These are phyloP conservation scores for Aporophyla nigra DNA, from an alignment of 2,888 invertebrate genomes.

Conservation along the genomic window DNA sequence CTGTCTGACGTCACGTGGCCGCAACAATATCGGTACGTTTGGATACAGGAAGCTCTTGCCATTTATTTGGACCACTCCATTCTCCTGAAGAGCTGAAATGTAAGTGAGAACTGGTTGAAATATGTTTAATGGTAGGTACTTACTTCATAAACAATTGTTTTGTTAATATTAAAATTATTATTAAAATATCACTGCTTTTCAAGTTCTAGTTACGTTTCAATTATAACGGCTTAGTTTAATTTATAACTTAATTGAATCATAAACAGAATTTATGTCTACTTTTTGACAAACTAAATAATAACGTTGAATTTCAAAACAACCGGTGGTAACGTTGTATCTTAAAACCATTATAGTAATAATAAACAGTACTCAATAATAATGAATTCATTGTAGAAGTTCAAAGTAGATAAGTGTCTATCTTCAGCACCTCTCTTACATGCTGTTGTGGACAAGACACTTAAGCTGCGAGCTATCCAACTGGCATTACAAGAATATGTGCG, in stretches of 20 bases:
- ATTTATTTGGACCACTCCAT: slow-evolving; percentile 90
- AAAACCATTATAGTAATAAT: background rate
- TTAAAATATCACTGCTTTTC: too few relatives aligned
- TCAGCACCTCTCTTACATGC: background rate
- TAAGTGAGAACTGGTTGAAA: background rate
- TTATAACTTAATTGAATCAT: background rate
- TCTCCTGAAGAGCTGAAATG: slow-evolving; percentile 78
- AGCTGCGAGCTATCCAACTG: background rate
- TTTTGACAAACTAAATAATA: background rate
- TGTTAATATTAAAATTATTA: too few relatives aligned
- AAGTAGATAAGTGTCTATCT: background rate
- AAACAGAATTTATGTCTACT: background rate
- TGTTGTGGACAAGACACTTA: slow-evolving; percentile 13
- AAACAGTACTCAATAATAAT: background rate
- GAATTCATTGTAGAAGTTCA: background rate
- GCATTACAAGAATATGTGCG: background rate
- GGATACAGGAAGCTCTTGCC: slow-evolving; percentile 91
- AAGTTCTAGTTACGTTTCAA: too few relatives aligned
- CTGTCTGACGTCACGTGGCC: slow-evolving; percentile 81
- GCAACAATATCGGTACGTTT: slow-evolving; percentile 90
- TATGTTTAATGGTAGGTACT: background rate
- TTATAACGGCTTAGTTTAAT: background rate
- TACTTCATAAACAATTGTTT: background rate
- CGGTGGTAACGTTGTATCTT: background rate
- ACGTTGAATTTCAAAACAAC: background rate